phyloP scores from a whole-genome alignment of 1,140 invertebrate genomes.

The Dendroctonus ponderosae region DNA sequence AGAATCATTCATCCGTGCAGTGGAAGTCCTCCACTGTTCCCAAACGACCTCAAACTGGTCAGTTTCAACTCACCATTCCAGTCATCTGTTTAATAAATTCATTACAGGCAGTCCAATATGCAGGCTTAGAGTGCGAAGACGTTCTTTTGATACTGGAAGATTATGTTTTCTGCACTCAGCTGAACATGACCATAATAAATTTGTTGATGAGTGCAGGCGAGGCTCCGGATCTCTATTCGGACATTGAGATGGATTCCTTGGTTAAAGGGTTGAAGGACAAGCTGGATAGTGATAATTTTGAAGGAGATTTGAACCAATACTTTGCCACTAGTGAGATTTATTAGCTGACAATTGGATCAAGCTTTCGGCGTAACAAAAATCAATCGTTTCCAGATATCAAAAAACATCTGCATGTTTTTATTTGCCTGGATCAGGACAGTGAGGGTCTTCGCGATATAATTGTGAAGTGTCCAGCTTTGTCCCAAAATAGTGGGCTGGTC shows the following conservation, averaged over 20 bases:
- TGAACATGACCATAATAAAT: conserved; percentile 66
- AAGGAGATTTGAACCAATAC: conserved; percentile 67
- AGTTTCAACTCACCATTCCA: neutral
- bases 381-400: conserved; percentile 66
- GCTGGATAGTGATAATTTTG: conserved; percentile 68
- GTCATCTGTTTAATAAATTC: conserved; percentile 5
- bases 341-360: neutral
- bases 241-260: conserved; percentile 80
- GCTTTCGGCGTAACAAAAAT: neutral
- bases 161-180: conserved; percentile 70
- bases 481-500: conserved; percentile 71
- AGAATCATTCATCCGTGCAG: conserved; percentile 56
- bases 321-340: conserved; percentile 67
- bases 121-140: conserved; percentile 77
- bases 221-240: conserved; percentile 74
- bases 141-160: conserved; percentile 80
- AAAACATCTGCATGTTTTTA: conserved; percentile 77
- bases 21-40: conserved; percentile 45
- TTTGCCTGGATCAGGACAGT: conserved; percentile 79
- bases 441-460: conserved; percentile 66
- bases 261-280: conserved; percentile 68
- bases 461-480: conserved; percentile 76
- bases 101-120: conserved; percentile 66
- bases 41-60: conserved; percentile 55
- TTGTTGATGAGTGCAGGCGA: conserved; percentile 70